Evolutionary conservation across 2,797 vertebrate species (phyloP), one percentile per base, ranked within the genome.

Genomic region (Hybognathus amarus): DNA sequence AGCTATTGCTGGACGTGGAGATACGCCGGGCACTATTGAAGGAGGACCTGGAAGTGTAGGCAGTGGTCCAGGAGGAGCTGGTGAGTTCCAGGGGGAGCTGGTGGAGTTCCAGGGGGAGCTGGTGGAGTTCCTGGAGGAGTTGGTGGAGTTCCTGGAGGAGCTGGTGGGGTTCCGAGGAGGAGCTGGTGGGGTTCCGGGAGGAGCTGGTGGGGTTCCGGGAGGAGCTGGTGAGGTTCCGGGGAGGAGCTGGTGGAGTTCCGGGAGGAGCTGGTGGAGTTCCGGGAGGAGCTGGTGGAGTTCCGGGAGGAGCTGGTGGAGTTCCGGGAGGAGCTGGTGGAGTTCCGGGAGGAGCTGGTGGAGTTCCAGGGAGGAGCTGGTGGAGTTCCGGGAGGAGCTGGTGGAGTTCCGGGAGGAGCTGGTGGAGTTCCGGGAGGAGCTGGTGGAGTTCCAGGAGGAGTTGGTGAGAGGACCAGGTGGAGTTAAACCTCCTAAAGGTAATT

Each of bases 401-500:
- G 56, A 3, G 67, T 61, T 20, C 76, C 13, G 0, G 76, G 81
- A 38, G 80, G 85, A 68, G 33, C 75, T 40, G 74, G 77, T 15
- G 74, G 71, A n/a, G 75, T 3, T 0, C 12, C 50, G 0, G 61
- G 45, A 0, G 74, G 59, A 79, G 47, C 52, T 27, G 84, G 80
- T 13, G 80, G 20, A 2, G 82, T 27, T 0, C 68, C 64, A 0
- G 86, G 83, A 0, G 85, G 67, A 76, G 47, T 78, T 50, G 80
- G 42, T 17, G 85, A 30, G 42, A 8, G 82, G 33, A 24, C 54
- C 20, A 15, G 66, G 66, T n/a, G 83, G 66, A 56, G 66, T 83
- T 83, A 89, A 89, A 79, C 88, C 87, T 45, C 80, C 84, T 15
- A 89, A 89, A 88, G 83, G 85, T 89, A 59, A 82, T 74, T 73